Conservation (phyloP, 2,888 invertebrate species). For the Drosophila neoperkinsi region DNA sequence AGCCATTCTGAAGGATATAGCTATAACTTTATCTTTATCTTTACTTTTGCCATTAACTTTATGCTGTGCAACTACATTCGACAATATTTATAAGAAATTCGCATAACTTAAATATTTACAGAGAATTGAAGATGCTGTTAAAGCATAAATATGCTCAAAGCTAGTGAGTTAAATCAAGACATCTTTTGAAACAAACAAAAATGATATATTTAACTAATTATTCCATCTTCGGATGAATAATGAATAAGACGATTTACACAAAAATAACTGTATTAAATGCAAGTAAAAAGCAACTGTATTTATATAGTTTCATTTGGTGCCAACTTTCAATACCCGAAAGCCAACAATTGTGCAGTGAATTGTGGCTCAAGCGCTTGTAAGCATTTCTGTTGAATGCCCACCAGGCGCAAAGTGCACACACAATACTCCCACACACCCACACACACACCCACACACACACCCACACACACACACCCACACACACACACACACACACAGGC, state of each 20-base stretch:
- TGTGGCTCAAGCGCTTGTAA: neutral
- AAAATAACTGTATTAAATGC: neutral
- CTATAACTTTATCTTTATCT: neutral
- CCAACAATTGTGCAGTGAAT: slow-evolving; percentile 1
- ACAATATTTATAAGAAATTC: no score
- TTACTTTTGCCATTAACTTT: neutral
- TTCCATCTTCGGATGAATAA: neutral
- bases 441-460: neutral
- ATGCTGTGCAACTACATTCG: neutral
- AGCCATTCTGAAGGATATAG: neutral
- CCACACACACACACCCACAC: neutral
- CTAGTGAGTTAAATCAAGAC: neutral
- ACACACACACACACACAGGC: neutral
- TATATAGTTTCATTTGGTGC: neutral
- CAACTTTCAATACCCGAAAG: neutral
- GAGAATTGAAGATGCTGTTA: neutral
- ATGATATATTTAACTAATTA: neutral
- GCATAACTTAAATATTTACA: neutral
- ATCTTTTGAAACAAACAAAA: neutral
- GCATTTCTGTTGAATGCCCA: slow-evolving; percentile 32
- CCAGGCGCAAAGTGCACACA: slow-evolving; percentile 31
- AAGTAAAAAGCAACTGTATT: neutral
- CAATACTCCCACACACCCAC: neutral
- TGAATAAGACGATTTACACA: neutral
- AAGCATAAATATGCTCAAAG: neutral